These are phyloP conservation scores for Pelobates fuscus DNA, from an alignment of 2,113 vertebrate species.

Conservation along the genomic window DNA sequence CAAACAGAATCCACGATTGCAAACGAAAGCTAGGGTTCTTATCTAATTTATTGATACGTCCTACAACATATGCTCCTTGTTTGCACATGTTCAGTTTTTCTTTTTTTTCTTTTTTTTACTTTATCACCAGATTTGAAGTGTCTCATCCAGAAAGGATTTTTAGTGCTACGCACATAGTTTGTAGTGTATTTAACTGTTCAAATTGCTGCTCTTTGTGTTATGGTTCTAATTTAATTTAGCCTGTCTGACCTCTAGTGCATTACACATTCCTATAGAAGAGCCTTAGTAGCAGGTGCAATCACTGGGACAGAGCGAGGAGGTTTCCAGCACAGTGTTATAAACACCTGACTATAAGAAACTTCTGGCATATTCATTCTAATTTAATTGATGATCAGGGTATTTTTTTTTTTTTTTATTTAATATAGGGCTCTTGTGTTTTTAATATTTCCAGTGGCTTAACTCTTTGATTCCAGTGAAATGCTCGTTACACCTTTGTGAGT, in stretches of 20 bases:
- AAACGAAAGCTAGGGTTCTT: too few relatives aligned
- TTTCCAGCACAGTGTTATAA: too few relatives aligned
- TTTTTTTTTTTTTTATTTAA: too few relatives aligned
- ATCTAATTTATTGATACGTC: background rate
- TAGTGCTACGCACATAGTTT: background rate
- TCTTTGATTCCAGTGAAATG: too few relatives aligned
- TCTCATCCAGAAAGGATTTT: background rate
- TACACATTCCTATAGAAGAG: background rate
- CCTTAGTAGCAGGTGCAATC: background rate
- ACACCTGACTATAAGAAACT: too few relatives aligned
- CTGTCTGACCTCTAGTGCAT: background rate
- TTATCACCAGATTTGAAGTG: background rate
- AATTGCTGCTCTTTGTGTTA: background rate
- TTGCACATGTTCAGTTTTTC: background rate
- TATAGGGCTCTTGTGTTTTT: too few relatives aligned
- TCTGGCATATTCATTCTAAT: too few relatives aligned
- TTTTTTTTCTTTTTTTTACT: background rate
- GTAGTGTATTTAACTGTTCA: background rate
- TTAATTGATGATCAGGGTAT: too few relatives aligned
- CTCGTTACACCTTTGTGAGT: too few relatives aligned
- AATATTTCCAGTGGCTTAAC: too few relatives aligned
- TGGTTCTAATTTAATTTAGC: background rate
- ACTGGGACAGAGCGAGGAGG: background rate
- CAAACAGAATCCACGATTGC: too few relatives aligned
- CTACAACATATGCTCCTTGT: background rate